These are phyloP conservation scores for Phyto melanocephala DNA, from an alignment of 2,888 invertebrate genomes.

Conservation along the genomic window DNA sequence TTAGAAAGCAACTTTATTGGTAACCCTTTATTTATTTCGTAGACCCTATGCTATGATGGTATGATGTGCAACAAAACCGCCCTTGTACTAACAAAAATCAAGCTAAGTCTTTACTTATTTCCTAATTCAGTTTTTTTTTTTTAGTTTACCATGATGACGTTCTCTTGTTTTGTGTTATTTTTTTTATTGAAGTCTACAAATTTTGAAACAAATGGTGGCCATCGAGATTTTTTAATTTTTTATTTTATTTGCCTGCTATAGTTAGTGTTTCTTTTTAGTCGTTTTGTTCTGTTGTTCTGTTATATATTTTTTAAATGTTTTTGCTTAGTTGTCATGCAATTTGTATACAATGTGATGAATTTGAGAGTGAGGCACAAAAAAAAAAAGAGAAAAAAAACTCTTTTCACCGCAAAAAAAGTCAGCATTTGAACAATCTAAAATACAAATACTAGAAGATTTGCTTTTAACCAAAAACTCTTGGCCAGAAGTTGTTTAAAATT, in stretches of 20 bases:
- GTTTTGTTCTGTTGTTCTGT: background rate
- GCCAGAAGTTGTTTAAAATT: constrained; percentile 64
- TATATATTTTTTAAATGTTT: constrained; percentile 4
- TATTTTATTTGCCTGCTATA: background rate
- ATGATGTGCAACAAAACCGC: constrained; percentile 47
- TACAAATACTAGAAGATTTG: constrained; percentile 55
- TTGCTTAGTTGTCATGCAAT: constrained; percentile 51
- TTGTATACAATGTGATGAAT: constrained; percentile 58
- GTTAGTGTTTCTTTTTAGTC: constrained; percentile 4
- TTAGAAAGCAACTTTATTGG: too few species aligned
- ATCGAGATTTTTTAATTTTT: constrained; percentile 5
- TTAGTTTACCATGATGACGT: background rate
- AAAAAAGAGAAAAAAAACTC: constrained; percentile 31
- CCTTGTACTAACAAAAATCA: constrained; percentile 37
- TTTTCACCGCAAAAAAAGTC: constrained; percentile 35
- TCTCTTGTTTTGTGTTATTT: constrained; percentile 35
- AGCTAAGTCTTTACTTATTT: constrained; percentile 17
- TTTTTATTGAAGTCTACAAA: constrained; percentile 11
- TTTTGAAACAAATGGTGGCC: constrained; percentile 52
- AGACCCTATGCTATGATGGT: too few species aligned
- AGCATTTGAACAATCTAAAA: constrained; percentile 45
- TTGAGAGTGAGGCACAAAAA: constrained; percentile 39
- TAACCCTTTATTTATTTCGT: too few species aligned
- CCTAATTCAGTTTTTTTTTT: background rate
- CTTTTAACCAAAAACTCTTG: constrained; percentile 44